Percentiles rank a stretch among this genome's conserved stretches.
These are phyloP conservation scores for Drosophila macrospina DNA, from an alignment of 2,888 invertebrate species.

Conservation along the genomic window DNA sequence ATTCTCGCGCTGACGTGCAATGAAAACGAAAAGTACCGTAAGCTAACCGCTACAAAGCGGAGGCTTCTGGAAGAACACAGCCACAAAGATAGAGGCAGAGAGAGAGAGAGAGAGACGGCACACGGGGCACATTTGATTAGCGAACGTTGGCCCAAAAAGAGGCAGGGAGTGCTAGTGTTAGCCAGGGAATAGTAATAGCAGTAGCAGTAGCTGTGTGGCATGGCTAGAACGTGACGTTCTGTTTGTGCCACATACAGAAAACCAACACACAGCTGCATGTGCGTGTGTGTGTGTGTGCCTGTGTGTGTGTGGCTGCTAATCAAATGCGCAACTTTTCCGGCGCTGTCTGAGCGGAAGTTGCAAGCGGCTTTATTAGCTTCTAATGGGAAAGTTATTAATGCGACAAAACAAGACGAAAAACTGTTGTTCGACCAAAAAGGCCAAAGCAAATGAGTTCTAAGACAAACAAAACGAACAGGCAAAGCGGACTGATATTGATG, in stretches of 20 bases:
- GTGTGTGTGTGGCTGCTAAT: constrained; percentile 64
- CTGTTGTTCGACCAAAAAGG: constrained; percentile 34
- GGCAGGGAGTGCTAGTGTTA: constrained; percentile 34
- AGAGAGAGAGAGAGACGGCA: neutral
- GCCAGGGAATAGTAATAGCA: constrained; percentile 18
- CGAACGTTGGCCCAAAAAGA: constrained; percentile 55
- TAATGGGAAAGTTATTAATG: constrained; percentile 78
- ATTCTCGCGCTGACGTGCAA: constrained; percentile 85
- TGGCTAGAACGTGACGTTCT: constrained; percentile 71
- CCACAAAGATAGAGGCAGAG: constrained; percentile 51
- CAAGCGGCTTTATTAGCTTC: constrained; percentile 71
- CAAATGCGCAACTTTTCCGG: constrained; percentile 65
- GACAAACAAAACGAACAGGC: constrained; percentile 12
- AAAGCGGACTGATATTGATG: constrained; percentile 31
- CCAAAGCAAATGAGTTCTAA: constrained; percentile 41
- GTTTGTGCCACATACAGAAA: constrained; percentile 52
- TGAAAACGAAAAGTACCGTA: constrained; percentile 86
- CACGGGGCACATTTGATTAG: constrained; percentile 68
- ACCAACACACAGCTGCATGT: constrained; percentile 4
- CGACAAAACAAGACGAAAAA: no score
- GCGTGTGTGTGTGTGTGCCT: constrained; percentile 17
- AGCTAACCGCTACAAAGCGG: constrained; percentile 84
- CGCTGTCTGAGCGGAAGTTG: constrained; percentile 68
- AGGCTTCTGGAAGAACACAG: constrained; percentile 61
- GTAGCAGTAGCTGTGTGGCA: constrained; percentile 41